Base-by-base conservation (phyloP, 2,888 invertebrate species). In the Gonocerus acuteangulatus region DNA sequence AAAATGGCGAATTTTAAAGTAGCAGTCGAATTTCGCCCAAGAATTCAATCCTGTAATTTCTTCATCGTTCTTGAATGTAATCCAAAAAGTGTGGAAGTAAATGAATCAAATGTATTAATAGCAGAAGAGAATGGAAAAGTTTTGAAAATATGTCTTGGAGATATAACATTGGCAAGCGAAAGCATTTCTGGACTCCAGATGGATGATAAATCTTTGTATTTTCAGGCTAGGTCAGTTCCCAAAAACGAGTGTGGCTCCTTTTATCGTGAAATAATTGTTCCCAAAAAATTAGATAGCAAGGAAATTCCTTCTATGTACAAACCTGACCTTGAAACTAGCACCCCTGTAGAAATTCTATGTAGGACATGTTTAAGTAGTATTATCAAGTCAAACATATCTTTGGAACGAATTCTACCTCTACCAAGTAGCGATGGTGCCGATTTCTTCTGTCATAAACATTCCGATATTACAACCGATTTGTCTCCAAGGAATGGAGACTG, bases 361-460 rank as follows among this genome's bases (percentile, higher is more conserved):
- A 68, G 78, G n/a, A 75, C 77, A 63, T 73, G 72, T 64, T 71
- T 70, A 56, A 75, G 78, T 27, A 68, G 69, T 60, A 59, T 70
- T 51, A 70, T 73, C 39, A 69, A 67, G 51, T 62, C 69, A n/a
- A 57, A 65, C n/a, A 42, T 75, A 0, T 75, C 74, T 48, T 83
- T 84, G 72, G 73, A 77, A 48, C 75, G 83, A 65, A 75, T 84
- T 68, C 72, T 85, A 62, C 83, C 84, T 61, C 71, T 85, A 58
- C 84, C 84, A 1, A 78, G 82, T 15, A 79, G 78, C 61, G 82
- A 83, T 68, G 77, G 80, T 70, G 77, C 78, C 0, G 84, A 85
- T 65, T 84, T 83, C 82, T 85, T 83, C 71, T 85, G 85, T 69
- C 84, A 84, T 66, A 39, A 32, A 21, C 45, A 2, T 16, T 13